Percentiles rank a stretch among this genome's conserved stretches.
Conservation (phyloP, 2,797 vertebrate species). For the Artibeus jamaicensis region DNA sequence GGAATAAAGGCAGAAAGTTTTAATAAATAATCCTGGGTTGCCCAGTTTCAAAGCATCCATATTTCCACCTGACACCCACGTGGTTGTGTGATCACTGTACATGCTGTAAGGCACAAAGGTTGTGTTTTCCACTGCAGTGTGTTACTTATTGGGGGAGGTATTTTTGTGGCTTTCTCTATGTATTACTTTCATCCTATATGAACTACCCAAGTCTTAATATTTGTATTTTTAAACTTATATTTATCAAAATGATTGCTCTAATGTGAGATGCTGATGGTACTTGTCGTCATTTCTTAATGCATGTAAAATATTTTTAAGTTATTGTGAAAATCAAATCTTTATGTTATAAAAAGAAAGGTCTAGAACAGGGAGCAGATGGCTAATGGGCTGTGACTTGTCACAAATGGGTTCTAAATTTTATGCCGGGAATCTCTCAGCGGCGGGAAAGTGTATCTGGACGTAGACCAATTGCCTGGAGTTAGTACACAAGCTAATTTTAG, state of each 20-base stretch:
- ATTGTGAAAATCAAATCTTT: conserved; percentile 79
- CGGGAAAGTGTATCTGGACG: conserved; percentile 74
- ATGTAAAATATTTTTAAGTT: conserved; percentile 57
- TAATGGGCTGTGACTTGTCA: conserved; percentile 80
- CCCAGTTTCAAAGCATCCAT: background rate
- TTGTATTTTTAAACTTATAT: background rate
- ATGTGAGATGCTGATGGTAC: background rate
- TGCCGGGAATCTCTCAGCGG: conserved; percentile 73
- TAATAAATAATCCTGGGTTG: background rate
- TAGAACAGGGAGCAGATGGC: conserved; percentile 75
- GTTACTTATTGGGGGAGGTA: background rate
- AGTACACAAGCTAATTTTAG: conserved; percentile 77
- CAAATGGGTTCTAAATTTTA: conserved; percentile 74
- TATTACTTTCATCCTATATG: background rate
- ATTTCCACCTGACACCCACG: background rate
- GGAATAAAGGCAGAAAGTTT: background rate
- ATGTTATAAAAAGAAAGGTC: conserved; percentile 74
- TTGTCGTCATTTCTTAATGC: conserved; percentile 62
- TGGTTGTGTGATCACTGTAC: background rate
- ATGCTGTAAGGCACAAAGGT: background rate
- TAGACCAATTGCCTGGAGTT: conserved; percentile 67
- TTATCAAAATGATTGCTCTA: conserved; percentile 45
- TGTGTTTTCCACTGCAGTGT: background rate
- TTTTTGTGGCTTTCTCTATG: background rate
- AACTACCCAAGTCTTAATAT: background rate